These are phyloP conservation scores for Clavelina lepadiformis DNA, from an alignment of 23 tunicate species.

Conservation along the genomic window DNA sequence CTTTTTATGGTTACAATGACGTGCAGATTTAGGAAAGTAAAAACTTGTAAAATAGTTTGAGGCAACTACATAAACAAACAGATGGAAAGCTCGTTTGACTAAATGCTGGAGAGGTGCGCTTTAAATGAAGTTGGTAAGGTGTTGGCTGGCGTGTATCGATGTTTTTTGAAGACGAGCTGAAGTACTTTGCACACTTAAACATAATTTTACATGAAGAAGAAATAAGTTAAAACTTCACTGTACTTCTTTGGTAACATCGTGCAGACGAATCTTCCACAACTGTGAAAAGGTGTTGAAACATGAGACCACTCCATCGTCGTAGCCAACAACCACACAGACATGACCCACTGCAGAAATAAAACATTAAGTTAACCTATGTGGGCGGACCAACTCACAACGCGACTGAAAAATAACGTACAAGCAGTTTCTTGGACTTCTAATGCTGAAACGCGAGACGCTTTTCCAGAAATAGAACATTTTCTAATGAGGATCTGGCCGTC, in stretches of 20 bases:
- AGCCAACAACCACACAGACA: slow-evolving; percentile 62
- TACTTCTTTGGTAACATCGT: slow-evolving; percentile 36
- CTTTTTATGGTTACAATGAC: neutral
- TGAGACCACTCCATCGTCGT: slow-evolving; percentile 59
- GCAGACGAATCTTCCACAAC: slow-evolving; percentile 66
- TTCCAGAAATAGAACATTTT: slow-evolving; percentile 35
- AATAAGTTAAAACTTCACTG: neutral
- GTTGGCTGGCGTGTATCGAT: too few relatives aligned
- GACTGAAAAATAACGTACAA: slow-evolving; percentile 34
- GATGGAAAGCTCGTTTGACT: too few relatives aligned
- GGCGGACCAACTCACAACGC: neutral
- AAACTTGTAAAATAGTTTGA: neutral
- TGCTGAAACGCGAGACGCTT: slow-evolving; percentile 60
- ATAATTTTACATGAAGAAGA: neutral
- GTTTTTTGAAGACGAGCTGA: too few relatives aligned
- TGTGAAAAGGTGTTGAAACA: slow-evolving; percentile 85
- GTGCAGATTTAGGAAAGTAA: neutral
- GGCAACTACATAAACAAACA: too few relatives aligned
- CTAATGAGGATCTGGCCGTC: slow-evolving; percentile 90
- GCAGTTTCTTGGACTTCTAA: slow-evolving; percentile 61
- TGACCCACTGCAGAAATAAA: slow-evolving; percentile 50
- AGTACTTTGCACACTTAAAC: too few relatives aligned
- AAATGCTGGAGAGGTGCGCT: too few relatives aligned
- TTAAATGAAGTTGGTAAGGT: too few relatives aligned
- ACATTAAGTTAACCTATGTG: neutral